Evolutionary conservation across 2,888 invertebrate genomes (phyloP), one percentile per base, ranked within the genome.

Genomic region (Eupithecia subfuscata): DNA sequence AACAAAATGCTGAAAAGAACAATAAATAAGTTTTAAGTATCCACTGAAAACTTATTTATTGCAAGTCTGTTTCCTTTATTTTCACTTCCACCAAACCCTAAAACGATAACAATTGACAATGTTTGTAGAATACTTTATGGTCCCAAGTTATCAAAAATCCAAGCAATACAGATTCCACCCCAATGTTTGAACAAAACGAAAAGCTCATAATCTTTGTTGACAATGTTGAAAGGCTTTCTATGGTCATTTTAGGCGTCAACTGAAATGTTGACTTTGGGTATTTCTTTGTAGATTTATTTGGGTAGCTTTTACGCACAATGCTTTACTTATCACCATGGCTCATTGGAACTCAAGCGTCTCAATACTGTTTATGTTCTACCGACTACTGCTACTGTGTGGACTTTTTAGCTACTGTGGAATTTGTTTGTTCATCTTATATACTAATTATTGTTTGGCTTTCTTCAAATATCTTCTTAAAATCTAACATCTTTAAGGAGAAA

Each of bases 161-260:
- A 64, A 30, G 16, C 30, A 30, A 48, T 65, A 37, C 65, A 37
- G 48, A 52, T 48, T 65, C 11, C 22, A 67, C 37, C 14, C 22
- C 56, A 56, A 65, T 74, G 52, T 56, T 65, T 74, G 63, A 40
- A 73, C 60, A 74, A 74, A 70, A 75, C 74, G 70, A 78, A 74
- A 75, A 73, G 71, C 48, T 65, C 68, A 75, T 75, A 75, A 75
- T 76, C 79, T 75, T 77, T 80, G 79, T 81, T 73, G 74, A 75
- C 75, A 67, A 43, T 68, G 63, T 71, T 73, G 72, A 72, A 77
- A 77, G 72, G 74, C 60, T 77, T 81, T 74, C 75, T 77, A 78
- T 73, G 77, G 78, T 77, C 74, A 71, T 78, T 80, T 76, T 75
- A 77, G 71, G 79, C 74, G 80, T 80, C 75, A 78, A 75, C 76